A percentile compares a stretch with the other conserved stretches of the same genome.
These are phyloP conservation scores for Hepsetus odoe DNA, from an alignment of 2,113 vertebrate species.

Conservation along the genomic window DNA sequence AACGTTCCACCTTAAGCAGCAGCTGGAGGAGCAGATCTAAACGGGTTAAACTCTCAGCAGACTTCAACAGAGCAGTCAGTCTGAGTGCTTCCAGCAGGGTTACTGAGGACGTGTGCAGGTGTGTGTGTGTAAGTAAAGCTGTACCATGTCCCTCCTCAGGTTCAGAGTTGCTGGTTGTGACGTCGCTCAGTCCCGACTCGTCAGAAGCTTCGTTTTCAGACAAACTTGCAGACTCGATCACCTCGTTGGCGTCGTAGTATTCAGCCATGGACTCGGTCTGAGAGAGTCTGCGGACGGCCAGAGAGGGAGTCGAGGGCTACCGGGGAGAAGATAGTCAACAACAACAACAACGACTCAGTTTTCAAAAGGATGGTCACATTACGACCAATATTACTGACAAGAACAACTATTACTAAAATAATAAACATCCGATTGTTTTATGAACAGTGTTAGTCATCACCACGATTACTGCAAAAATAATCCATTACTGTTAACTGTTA, in stretches of 20 bases:
- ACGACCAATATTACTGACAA: neutral
- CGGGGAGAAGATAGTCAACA: neutral
- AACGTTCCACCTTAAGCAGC: too few species aligned
- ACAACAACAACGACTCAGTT: neutral
- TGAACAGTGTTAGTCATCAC: too few species aligned
- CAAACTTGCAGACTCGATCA: slow-evolving; percentile 82
- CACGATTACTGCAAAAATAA: too few species aligned
- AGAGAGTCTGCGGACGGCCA: slow-evolving; percentile 71
- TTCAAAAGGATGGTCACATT: neutral
- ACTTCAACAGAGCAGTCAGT: too few species aligned
- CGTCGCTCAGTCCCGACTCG: slow-evolving; percentile 84
- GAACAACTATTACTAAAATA: too few species aligned
- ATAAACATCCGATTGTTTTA: too few species aligned
- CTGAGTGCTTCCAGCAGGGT: too few species aligned
- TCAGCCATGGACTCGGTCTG: slow-evolving; percentile 86
- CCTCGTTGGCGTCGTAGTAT: slow-evolving; percentile 90
- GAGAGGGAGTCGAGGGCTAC: neutral
- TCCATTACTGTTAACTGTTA: too few species aligned
- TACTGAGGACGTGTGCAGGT: too few species aligned
- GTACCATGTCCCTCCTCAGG: slow-evolving; percentile 77
- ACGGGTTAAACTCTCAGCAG: too few species aligned
- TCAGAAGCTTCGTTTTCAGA: slow-evolving; percentile 89
- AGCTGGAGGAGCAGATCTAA: too few species aligned
- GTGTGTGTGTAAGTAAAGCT: too few species aligned
- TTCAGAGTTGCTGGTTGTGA: slow-evolving; percentile 83